Percentiles rank a stretch among this genome's conserved stretches.
Conservation (phyloP, 53 echinoderm and acorn worm genomes). For the Holothuria scabra region DNA sequence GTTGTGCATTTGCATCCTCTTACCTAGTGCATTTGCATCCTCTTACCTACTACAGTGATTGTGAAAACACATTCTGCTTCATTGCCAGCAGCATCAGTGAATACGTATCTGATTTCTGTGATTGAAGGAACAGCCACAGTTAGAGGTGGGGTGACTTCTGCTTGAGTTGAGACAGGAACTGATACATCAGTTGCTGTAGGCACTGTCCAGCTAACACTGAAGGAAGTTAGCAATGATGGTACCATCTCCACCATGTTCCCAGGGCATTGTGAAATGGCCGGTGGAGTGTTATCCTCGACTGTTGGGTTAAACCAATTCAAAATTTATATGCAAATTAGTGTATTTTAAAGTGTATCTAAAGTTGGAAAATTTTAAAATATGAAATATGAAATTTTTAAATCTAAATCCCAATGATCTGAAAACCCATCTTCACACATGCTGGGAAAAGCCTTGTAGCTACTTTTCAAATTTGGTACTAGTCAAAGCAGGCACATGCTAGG, state of each 20-base stretch:
- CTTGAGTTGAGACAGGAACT: conserved; percentile 20
- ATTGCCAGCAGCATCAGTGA: conserved; percentile 9
- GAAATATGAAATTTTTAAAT: no score
- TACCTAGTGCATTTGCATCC: no score
- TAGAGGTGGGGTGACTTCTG: neutral
- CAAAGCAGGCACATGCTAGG: no score
- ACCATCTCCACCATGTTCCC: conserved; percentile 38
- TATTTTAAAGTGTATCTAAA: no score
- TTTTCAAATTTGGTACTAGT: no score
- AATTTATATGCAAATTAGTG: no score
- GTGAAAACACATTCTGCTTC: neutral
- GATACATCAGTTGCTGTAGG: conserved; percentile 46
- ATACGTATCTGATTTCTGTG: neutral
- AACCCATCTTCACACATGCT: no score
- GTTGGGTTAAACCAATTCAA: no score
- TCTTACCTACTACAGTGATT: neutral
- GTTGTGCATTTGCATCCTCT: no score
- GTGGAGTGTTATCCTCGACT: conserved; percentile 25
- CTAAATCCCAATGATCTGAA: no score
- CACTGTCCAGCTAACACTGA: conserved; percentile 28
- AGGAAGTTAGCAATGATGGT: neutral
- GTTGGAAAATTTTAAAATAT: no score
- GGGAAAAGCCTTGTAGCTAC: no score
- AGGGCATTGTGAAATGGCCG: conserved; percentile 64
- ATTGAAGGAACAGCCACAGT: neutral